Percentiles rank a stretch among this genome's conserved stretches.
phyloP scores from a whole-genome alignment of 2,888 invertebrate species.

The Marasmarcha lunaedactyla region DNA sequence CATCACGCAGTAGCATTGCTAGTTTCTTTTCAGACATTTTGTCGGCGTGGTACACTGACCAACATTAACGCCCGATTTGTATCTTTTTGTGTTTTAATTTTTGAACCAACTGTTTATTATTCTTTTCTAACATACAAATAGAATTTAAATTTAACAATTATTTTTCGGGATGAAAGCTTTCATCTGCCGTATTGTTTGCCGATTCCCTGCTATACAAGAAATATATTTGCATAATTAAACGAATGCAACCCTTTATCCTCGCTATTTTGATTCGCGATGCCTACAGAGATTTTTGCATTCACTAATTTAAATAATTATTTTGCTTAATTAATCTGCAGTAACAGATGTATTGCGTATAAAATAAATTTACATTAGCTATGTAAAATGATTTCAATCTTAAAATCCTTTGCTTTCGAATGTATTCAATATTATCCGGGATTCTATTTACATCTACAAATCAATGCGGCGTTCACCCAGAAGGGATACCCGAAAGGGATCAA shows the following conservation, averaged over 20 bases:
- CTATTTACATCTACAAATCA: constrained; percentile 60
- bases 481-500: constrained; percentile 57
- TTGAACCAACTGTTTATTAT: no score
- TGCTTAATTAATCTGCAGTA: background rate
- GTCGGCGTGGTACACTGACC: background rate
- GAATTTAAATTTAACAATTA: no score
- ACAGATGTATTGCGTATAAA: no score
- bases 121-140: no score
- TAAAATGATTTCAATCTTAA: background rate
- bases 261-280: constrained; percentile 60
- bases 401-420: background rate
- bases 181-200: constrained; percentile 60
- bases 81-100: no score
- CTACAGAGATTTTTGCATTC: constrained; percentile 60
- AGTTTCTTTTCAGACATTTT: background rate
- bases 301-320: constrained; percentile 22
- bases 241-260: constrained; percentile 30
- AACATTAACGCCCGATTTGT: no score
- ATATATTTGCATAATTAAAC: constrained; percentile 68
- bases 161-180: no score
- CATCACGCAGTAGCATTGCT: background rate
- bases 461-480: constrained; percentile 45
- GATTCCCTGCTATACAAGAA: constrained; percentile 56
- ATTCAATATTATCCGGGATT: constrained; percentile 18
- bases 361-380: no score